Percentiles rank a stretch among this genome's conserved stretches.
These are phyloP conservation scores for Drosophila quasianomalipes DNA, from an alignment of 2,888 invertebrate genomes.

Conservation along the genomic window DNA sequence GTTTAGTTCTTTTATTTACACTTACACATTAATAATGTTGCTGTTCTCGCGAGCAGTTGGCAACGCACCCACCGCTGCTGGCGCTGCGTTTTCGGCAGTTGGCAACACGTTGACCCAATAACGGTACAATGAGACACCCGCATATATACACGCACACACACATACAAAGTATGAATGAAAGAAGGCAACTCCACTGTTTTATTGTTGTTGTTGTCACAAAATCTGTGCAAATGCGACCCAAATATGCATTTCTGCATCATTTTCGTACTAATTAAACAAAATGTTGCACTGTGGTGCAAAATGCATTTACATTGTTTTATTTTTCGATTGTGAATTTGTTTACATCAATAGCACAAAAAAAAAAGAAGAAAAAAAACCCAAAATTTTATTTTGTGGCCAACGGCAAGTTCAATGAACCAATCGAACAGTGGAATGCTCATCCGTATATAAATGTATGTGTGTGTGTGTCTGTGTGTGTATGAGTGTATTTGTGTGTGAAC, in stretches of 20 bases:
- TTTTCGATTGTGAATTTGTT: slow-evolving; percentile 55
- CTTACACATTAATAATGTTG: slow-evolving; percentile 55
- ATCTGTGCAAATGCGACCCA: slow-evolving; percentile 69
- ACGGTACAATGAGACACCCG: slow-evolving; percentile 58
- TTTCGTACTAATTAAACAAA: slow-evolving; percentile 39
- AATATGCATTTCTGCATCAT: slow-evolving; percentile 46
- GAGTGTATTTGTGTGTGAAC: slow-evolving; percentile 29
- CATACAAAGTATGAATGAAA: slow-evolving; percentile 62
- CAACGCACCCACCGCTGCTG: slow-evolving; percentile 52
- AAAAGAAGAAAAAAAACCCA: slow-evolving; percentile 17
- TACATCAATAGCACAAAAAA: slow-evolving; percentile 40
- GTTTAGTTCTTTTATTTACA: slow-evolving; percentile 54
- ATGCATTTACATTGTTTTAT: slow-evolving; percentile 29
- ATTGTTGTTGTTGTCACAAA: slow-evolving; percentile 45
- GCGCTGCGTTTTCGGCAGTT: slow-evolving; percentile 74
- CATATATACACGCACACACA: slow-evolving; percentile 28
- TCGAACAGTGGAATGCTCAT: slow-evolving; percentile 56
- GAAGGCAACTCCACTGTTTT: slow-evolving; percentile 46
- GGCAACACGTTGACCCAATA: slow-evolving; percentile 80
- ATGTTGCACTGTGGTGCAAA: slow-evolving; percentile 28
- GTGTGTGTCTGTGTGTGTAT: slow-evolving; percentile 8
- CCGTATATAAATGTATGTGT: slow-evolving; percentile 14
- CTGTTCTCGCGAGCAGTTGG: slow-evolving; percentile 61
- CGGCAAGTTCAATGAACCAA: slow-evolving; percentile 71
- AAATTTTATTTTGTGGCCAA: slow-evolving; percentile 51